A percentile compares a stretch with the other conserved stretches of the same genome.
Conservation (phyloP, 2,888 invertebrate species). For the Cheilosia vernalis region DNA sequence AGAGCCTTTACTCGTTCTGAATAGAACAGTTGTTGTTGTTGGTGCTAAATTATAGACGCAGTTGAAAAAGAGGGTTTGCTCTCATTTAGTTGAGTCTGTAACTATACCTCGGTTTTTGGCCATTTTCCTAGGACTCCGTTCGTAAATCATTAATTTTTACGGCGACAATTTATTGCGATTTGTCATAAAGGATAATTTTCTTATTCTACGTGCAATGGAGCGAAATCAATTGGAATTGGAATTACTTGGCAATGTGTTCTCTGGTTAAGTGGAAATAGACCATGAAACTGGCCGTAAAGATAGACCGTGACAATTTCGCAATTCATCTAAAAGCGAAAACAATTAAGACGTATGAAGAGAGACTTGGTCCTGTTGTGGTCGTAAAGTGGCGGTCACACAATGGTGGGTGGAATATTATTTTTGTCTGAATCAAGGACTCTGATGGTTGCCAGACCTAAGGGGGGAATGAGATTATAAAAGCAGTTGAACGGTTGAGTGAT, state of each 20-base stretch:
- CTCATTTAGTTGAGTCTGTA: slow-evolving; percentile 41
- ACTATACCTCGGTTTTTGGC: slow-evolving; percentile 21
- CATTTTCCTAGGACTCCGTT: slow-evolving; percentile 60
- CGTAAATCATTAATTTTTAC: slow-evolving; percentile 65
- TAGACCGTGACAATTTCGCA: slow-evolving; percentile 47
- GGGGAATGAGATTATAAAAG: slow-evolving; percentile 26
- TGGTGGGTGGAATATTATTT: slow-evolving; percentile 14
- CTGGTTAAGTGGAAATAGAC: slow-evolving; percentile 2
- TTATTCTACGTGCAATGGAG: slow-evolving; percentile 15
- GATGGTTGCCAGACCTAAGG: not conserved
- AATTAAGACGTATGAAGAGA: slow-evolving; percentile 27
- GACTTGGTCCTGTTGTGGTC: not conserved
- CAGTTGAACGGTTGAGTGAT: slow-evolving; percentile 35
- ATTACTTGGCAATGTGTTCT: slow-evolving; percentile 14
- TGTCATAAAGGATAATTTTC: slow-evolving; percentile 61
- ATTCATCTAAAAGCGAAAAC: slow-evolving; percentile 47
- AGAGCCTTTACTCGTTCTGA: slow-evolving; percentile 3
- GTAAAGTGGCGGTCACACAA: not conserved
- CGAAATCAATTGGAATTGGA: slow-evolving; percentile 46
- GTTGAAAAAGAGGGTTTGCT: slow-evolving; percentile 22
- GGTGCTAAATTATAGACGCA: slow-evolving; percentile 54
- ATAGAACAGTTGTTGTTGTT: not conserved
- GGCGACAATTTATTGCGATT: slow-evolving; percentile 48
- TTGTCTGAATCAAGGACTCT: not conserved
- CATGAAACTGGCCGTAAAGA: slow-evolving; percentile 1